These are phyloP conservation scores for Xestobium rufovillosum DNA, from an alignment of 2,888 invertebrate genomes.

Conservation along the genomic window DNA sequence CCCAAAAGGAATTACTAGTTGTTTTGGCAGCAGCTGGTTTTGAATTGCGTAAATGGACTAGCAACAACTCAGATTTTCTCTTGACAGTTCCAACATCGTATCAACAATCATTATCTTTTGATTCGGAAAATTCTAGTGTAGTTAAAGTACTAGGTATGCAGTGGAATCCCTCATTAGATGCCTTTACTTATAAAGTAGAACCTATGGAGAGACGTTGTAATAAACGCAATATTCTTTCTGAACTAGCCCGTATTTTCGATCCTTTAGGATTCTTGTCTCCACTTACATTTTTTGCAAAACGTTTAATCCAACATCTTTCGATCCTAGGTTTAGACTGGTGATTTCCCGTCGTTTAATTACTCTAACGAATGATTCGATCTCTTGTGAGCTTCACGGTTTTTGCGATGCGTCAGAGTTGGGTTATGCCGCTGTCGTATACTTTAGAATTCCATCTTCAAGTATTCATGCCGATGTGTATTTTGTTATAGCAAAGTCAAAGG, in stretches of 20 bases:
- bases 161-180: conserved; percentile 14
- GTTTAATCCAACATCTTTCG: conserved; percentile 23
- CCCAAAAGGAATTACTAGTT: not conserved
- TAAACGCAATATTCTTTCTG: conserved; percentile 24
- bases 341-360: conserved; percentile 11
- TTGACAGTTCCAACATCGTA: too few species aligned
- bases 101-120: conserved; percentile 5
- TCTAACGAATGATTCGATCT: not conserved
- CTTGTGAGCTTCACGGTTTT: conserved; percentile 14
- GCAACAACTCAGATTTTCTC: not conserved
- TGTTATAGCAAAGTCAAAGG: conserved; percentile 15
- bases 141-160: conserved; percentile 19
- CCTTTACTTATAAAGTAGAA: conserved; percentile 9
- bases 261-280: conserved; percentile 25
- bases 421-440: conserved; percentile 13
- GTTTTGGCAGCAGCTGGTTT: not conserved
- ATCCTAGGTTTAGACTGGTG: conserved; percentile 16
- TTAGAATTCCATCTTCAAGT: conserved; percentile 3
- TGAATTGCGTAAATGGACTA: conserved; percentile 3
- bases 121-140: conserved; percentile 4
- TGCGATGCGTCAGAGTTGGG: conserved; percentile 16
- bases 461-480: conserved; percentile 4
- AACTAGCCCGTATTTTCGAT: conserved; percentile 22
- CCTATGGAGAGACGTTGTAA: conserved; percentile 16
- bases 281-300: conserved; percentile 21